A percentile compares a stretch with the other conserved stretches of the same genome.
These are phyloP conservation scores for Periophthalmodon schlosseri DNA, from an alignment of 2,113 vertebrate genomes.

Conservation along the genomic window DNA sequence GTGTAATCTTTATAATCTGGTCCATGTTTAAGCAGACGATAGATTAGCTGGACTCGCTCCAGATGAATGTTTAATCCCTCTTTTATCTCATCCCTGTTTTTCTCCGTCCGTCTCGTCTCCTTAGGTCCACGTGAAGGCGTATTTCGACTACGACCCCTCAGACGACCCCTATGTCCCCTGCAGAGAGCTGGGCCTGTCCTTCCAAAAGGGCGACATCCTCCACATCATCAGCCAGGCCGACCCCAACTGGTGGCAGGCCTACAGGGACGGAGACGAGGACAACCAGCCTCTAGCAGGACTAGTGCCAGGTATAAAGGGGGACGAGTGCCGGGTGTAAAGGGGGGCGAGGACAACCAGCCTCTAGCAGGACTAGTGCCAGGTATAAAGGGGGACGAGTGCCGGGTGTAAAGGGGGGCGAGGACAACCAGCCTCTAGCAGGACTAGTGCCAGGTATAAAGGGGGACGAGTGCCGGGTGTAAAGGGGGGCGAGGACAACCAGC, in stretches of 20 bases:
- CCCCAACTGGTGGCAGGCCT: conserved; percentile 99
- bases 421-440: too few relatives aligned
- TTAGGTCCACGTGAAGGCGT: conserved; percentile 94
- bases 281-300: conserved; percentile 96
- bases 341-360: conserved; percentile 97
- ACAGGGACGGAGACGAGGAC: conserved; percentile 97
- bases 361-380: conserved; percentile 97
- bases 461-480: not conserved
- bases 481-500: too few relatives aligned
- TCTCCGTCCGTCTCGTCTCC: not conserved
- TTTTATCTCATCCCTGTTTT: too few relatives aligned
- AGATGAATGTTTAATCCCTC: not conserved
- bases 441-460: not conserved
- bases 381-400: conserved; percentile 51
- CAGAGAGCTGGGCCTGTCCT: conserved; percentile 93
- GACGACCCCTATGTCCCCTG: conserved; percentile 98
- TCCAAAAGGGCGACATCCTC: conserved; percentile 98
- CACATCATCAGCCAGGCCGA: conserved; percentile 98
- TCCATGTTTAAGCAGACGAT: not conserved
- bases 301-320: conserved; percentile 84
- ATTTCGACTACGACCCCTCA: conserved; percentile 98
- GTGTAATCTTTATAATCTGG: not conserved
- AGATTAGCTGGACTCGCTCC: not conserved
- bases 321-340: conserved; percentile 87
- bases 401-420: not conserved